Conservation (phyloP, 2,797 vertebrate species). For the Iguana delicatissima region DNA sequence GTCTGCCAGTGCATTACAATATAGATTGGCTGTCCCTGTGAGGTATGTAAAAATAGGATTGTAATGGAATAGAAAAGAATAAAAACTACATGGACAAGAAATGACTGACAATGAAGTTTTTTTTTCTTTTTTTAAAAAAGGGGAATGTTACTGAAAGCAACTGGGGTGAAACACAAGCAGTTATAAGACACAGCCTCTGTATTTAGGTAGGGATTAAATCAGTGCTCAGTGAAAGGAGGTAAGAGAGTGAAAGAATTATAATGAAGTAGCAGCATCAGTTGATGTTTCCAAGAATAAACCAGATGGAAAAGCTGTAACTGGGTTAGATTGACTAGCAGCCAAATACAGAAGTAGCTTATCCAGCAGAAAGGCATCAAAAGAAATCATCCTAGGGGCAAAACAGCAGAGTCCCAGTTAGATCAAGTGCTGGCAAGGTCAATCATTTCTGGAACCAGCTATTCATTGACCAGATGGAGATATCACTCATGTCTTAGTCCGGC, state of each 20-base stretch:
- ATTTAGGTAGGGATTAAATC: slow-evolving; percentile 16
- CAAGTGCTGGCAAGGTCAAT: slow-evolving; percentile 60
- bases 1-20: neutral
- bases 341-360: slow-evolving; percentile 40
- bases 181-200: neutral
- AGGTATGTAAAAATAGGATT: neutral
- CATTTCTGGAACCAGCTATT: slow-evolving; percentile 45
- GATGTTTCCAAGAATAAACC: slow-evolving; percentile 59
- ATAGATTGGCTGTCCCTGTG: neutral
- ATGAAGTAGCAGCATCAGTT: slow-evolving; percentile 49
- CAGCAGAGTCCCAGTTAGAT: slow-evolving; percentile 35
- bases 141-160: neutral
- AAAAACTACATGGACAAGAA: neutral
- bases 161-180: neutral
- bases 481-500: neutral
- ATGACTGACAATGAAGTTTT: neutral
- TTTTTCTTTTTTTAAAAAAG: neutral
- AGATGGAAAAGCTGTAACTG: slow-evolving; percentile 54
- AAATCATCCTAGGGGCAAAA: slow-evolving; percentile 17
- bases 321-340: slow-evolving; percentile 38
- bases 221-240: neutral
- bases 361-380: slow-evolving; percentile 24
- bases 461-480: slow-evolving; percentile 5
- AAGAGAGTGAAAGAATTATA: slow-evolving; percentile 33
- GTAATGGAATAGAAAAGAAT: neutral